Base-by-base conservation (phyloP, 1,140 invertebrate genomes). In the Lepidurus couesii region DNA sequence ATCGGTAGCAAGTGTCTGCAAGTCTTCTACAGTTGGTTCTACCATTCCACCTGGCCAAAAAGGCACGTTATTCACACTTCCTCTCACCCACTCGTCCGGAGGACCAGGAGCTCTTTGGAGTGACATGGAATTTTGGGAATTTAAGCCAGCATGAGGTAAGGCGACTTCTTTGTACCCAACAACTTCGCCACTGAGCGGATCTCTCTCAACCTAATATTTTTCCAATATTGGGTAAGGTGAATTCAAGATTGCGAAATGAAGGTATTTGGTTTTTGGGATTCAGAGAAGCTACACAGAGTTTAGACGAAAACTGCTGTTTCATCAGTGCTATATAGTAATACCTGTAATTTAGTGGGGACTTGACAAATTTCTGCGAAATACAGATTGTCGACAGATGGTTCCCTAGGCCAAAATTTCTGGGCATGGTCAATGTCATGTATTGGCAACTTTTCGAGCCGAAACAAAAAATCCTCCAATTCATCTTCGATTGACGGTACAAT, bases 1-100 rank as follows among this genome's bases (percentile, higher is more conserved):
- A 76, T 84, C 82, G 79, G 84, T 83, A 73, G 84, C 80, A 44
- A 85, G 78, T 10, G 79, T 76, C 74, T 81, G 73, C 26, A 79
- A 81, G 10, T 81, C 79, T 65, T 80, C 80, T n/a, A 81, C 79
- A 73, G 81, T 82, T 10, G 78, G 77, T 26, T 78, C 73, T 4
- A 80, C 76, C 83, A 88, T 82, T 45, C 92, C 92, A 45, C 91
- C 92, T 79, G 93, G 92, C 91, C 90, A 92, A 84, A 95, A 95
- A 42, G 92, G 92, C 84, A 88, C 89, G 83, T 92, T 93, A 77
- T 89, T 89, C 0, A 89, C 86, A 83, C 88, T 92, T 7, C 92
- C 92, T 82, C 88, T 86, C 8, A 92, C 87, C 81, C 88, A 86
- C 82, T 91, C 87, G 45, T 86, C 84, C 65, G 89, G 85, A 53